Percentiles rank a stretch among this genome's conserved stretches.
Conservation (phyloP, 2,113 vertebrate genomes). For the Larimichthys crocea region DNA sequence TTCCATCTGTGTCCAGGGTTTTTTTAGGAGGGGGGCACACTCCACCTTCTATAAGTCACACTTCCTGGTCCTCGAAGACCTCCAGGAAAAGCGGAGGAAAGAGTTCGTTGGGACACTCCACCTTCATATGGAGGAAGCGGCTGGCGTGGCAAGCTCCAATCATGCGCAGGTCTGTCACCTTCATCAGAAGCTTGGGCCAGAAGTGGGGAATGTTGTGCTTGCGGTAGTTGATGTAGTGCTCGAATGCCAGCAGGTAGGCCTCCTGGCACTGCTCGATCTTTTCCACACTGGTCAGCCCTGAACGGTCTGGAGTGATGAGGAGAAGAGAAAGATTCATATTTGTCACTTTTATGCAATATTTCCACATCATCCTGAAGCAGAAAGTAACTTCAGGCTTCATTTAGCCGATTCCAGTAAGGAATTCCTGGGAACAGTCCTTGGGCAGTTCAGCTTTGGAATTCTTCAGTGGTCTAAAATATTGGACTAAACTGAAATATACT, state of each 20-base stretch:
- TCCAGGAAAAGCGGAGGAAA: conserved; percentile 97
- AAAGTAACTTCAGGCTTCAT: neutral
- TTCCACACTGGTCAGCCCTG: conserved; percentile 91
- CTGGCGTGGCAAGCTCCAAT: conserved; percentile 99
- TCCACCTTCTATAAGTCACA: conserved; percentile 48
- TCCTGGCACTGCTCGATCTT: conserved; percentile 98
- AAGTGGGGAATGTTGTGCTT: conserved; percentile 99
- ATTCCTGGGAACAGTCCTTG: neutral
- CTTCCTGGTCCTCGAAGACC: conserved; percentile 93
- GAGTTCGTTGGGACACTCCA: conserved; percentile 99
- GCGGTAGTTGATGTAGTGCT: conserved; percentile 99
- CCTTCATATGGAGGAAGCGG: conserved; percentile 99
- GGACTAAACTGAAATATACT: too few species aligned
- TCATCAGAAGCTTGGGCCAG: conserved; percentile 99
- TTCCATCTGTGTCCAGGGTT: neutral
- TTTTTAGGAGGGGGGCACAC: neutral
- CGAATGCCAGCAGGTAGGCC: conserved; percentile 96
- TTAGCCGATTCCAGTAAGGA: neutral
- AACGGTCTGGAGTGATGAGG: conserved; percentile 86
- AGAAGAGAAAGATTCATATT: neutral
- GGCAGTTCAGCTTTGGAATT: too few species aligned
- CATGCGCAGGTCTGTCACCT: conserved; percentile 99
- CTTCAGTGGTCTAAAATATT: too few species aligned
- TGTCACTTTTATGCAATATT: neutral
- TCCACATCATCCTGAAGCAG: neutral